Base-by-base conservation (phyloP, 2,797 vertebrate genomes). In the Danio albolineatus region DNA sequence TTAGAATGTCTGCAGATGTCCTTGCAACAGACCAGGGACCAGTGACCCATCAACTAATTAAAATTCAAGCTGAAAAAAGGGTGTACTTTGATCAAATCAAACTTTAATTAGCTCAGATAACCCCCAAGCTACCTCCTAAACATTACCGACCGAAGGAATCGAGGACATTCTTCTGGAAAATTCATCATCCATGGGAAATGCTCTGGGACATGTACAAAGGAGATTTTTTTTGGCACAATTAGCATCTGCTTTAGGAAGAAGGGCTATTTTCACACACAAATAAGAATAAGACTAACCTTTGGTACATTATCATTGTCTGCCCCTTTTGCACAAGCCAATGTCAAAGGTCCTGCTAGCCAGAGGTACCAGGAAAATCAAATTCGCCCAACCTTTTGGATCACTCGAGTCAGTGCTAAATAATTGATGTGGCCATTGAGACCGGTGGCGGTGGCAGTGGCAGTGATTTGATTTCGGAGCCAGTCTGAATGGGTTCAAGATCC, bases 401-500 rank as follows among this genome's bases (percentile, higher is more conserved):
- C 81, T 84, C 77, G 73, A 80, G 85, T 80, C 76, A 54, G 86
- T 79, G 75, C 84, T 87, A 88, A 88, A 88, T 88, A 88, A 88
- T 88, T 86, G 86, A 87, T 87, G 86, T 83, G 83, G 82, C 84
- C 84, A 87, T 80, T 85, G 82, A 85, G 75, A 71, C 82, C 62
- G 72, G 86, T 82, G 81, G 76, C 71, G 66, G 81, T 85, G 85
- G 80, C 87, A 84, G 67, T 46, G 73, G 72, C 82, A 73, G 86
- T 85, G 86, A 88, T 88, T 88, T 88, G 87, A 87, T 87, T 88
- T 86, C 79, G 82, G 81, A 85, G 85, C 83, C 77, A 84, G 85
- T 83, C 86, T 85, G 87, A 87, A 87, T 88, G 86, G 87, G 87
- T 87, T 88, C 86, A 85, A 80, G 79, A 87, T 86, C 86, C 85